Evolutionary conservation across 2,113 vertebrate species (phyloP), one percentile per base, ranked within the genome.

Genomic region (Fulica atra): DNA sequence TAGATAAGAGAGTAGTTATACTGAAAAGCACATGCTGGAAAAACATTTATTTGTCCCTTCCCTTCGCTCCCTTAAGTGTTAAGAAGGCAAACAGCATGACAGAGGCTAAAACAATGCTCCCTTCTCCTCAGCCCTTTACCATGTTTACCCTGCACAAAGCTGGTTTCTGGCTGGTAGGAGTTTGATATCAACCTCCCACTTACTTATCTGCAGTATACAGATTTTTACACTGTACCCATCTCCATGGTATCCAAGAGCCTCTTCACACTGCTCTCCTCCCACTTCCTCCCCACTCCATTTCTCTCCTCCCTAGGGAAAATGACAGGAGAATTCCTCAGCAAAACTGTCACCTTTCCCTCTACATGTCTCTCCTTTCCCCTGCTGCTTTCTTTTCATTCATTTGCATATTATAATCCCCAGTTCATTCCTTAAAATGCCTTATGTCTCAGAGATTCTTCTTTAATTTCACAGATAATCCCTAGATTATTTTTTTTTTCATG

Each of bases 161-260:
- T 57, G 53, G 25, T 85, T 96, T 93, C 91, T 96, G 93, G 92
- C 83, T 95, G 83, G 92, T 94, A 95, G 86, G 91, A 95, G 95
- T 94, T 94, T 93, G 81, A 89, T 92, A 96, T 72, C 93, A 93
- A 72, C 95, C 95, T 96, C 96, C 96, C 86, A 96, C 96, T 88
- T 92, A 86, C 92, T 93, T 94, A 96, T 96, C 96, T 96, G 93
- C 89, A 91, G 91, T 93, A 93, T 85, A 95, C 93, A 96, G 96
- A 89, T 96, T 97, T 97, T 96, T 97, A 86, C 93, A 95, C 93
- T 86, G 92, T 65, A 93, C 77, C 83, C 88, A 97, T 97, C 96
- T 96, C 96, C 96, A 96, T 97, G 96, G 96, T 89, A 97, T 79
- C 96, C 92, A 89, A 92, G 63, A 93, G 93, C 83, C 86, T 96